Percentiles rank a stretch among this genome's conserved stretches.
These are phyloP conservation scores for Nerophis lumbriciformis DNA, from an alignment of 2,113 vertebrate species.

Conservation along the genomic window DNA sequence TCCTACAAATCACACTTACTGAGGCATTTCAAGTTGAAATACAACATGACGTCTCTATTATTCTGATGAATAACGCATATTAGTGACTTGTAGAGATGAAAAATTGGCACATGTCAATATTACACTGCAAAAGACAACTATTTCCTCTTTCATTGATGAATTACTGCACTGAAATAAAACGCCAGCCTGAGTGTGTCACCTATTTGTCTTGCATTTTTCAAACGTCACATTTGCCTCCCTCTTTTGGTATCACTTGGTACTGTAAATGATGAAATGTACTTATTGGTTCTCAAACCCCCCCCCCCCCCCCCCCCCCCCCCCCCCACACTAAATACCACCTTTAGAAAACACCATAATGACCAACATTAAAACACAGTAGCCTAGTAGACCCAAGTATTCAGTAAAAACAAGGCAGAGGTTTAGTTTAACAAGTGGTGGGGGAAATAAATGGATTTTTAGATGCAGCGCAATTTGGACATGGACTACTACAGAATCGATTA, in stretches of 20 bases:
- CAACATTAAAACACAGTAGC: no score
- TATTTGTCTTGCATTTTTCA: not conserved
- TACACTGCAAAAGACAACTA: not conserved
- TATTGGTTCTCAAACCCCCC: no score
- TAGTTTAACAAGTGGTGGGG: no score
- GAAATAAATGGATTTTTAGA: no score
- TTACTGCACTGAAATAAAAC: slow-evolving; percentile 39
- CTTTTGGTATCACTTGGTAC: slow-evolving; percentile 18
- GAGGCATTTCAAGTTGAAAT: not conserved
- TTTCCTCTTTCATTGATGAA: slow-evolving; percentile 4
- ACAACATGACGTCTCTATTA: not conserved
- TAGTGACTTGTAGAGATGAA: slow-evolving; percentile 7
- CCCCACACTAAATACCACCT: no score
- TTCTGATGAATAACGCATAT: not conserved
- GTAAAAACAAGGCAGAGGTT: no score
- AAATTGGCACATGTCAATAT: not conserved
- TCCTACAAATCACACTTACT: no score
- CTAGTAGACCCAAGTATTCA: no score
- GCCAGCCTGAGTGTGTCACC: not conserved
- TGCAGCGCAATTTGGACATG: no score
- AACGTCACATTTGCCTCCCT: slow-evolving; percentile 8
- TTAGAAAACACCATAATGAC: no score
- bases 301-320: no score
- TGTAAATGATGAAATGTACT: not conserved
- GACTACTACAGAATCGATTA: no score